Percentiles rank a stretch among this genome's conserved stretches.
phyloP scores from a whole-genome alignment of 2,888 invertebrate genomes.

The Dendrolimus houi region DNA sequence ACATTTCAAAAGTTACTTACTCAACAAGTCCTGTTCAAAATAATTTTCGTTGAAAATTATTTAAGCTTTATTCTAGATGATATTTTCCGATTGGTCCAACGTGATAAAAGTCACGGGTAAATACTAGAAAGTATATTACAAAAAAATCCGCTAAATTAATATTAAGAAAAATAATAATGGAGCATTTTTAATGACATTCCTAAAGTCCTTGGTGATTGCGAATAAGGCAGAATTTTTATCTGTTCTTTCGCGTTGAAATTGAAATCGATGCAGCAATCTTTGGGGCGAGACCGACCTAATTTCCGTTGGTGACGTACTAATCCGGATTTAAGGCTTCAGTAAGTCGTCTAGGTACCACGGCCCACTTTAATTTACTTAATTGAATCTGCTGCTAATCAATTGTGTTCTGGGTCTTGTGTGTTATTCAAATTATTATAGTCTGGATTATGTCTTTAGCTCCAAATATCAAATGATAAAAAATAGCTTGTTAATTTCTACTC shows the following conservation, averaged over 20 bases:
- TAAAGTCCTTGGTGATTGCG: background rate
- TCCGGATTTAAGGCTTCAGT: conserved; percentile 26
- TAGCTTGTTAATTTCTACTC: too few species aligned
- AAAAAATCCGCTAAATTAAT: too few species aligned
- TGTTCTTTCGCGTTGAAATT: conserved; percentile 1
- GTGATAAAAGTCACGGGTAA: too few species aligned
- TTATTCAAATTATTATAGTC: background rate
- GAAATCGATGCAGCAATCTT: conserved; percentile 6
- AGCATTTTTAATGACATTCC: too few species aligned
- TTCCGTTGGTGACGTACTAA: conserved; percentile 30
- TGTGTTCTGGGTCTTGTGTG: background rate
- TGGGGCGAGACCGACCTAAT: conserved; percentile 28
- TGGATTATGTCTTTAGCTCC: background rate
- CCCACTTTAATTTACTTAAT: conserved; percentile 2
- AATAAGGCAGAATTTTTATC: background rate
- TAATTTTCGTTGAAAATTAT: too few species aligned
- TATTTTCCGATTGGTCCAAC: too few species aligned
- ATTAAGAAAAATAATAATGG: too few species aligned
- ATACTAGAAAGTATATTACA: too few species aligned
- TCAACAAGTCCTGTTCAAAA: too few species aligned
- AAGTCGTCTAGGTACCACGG: background rate
- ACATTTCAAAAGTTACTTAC: too few species aligned
- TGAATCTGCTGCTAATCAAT: background rate
- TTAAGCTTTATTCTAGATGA: too few species aligned
- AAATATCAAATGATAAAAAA: too few species aligned